Conservation (phyloP, 2,113 vertebrate species). For the Carassius carassius region DNA sequence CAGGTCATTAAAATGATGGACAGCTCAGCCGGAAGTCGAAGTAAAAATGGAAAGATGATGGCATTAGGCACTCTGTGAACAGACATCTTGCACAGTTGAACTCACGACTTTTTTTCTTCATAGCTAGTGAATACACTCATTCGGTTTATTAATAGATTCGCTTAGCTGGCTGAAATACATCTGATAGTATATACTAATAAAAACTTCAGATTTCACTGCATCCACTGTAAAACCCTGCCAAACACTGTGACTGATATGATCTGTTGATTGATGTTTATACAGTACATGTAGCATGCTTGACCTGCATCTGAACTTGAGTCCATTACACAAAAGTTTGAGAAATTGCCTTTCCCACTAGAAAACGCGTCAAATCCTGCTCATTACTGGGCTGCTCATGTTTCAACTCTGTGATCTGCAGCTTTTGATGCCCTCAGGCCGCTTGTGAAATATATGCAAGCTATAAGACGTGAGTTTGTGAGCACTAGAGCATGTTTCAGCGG, state of each 20-base stretch:
- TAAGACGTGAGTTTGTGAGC: not conserved
- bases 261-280: slow-evolving; percentile 11
- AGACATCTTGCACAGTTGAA: slow-evolving; percentile 20
- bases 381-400: slow-evolving; percentile 36
- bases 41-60: slow-evolving; percentile 53
- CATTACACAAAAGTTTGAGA: slow-evolving; percentile 15
- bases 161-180: not conserved
- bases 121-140: not conserved
- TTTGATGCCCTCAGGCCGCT: slow-evolving; percentile 42
- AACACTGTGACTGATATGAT: slow-evolving; percentile 14
- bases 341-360: slow-evolving; percentile 13
- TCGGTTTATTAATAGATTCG: slow-evolving; percentile 10
- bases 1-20: slow-evolving; percentile 67
- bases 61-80: slow-evolving; percentile 5
- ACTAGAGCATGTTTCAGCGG: not conserved
- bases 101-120: not conserved
- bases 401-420: slow-evolving; percentile 12
- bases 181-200: slow-evolving; percentile 27
- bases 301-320: slow-evolving; percentile 36
- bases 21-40: slow-evolving; percentile 56
- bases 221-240: not conserved
- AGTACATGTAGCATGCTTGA: slow-evolving; percentile 17
- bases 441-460: slow-evolving; percentile 8
- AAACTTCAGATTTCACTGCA: slow-evolving; percentile 8
- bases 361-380: slow-evolving; percentile 22